Evolutionary conservation across 2,888 invertebrate genomes (phyloP), one percentile per base, ranked within the genome.

Genomic region (Ptilodon capucinus): DNA sequence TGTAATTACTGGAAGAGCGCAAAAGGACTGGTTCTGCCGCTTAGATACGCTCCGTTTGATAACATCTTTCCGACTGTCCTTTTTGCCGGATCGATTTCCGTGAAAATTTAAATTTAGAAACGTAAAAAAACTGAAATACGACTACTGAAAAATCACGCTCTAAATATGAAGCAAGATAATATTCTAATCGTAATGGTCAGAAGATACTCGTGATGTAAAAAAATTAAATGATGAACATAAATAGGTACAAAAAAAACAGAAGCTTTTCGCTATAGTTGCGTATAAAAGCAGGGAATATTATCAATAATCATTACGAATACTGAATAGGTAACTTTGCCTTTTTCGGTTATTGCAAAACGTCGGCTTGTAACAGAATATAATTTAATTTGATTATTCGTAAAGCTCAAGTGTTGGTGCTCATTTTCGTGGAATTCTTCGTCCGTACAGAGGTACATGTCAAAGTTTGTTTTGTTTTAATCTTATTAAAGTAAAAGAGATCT

Each of bases 21-120:
- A 58, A 64, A 64, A 61, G 64, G 60, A 59, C 57, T 54, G 55
- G 51, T 42, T 59, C 60, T 59, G 57, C n/a, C n/a, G n/a, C n/a
- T n/a, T n/a, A n/a, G n/a, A n/a, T 51, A 61, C 57, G 61, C 57
- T 71, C 55, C 58, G 51, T 56, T 64, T 67, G 62, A 70, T 65
- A 67, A 64, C 56, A 59, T 60, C 59, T 65, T 62, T 28, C n/a
- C 28, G n/a, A 28, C 2, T 28, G 28, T 28, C n/a, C 28, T 28
- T 28, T 28, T 3, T 11, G n/a, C n/a, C n/a, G 11, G 11, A 23
- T 11, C n/a, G 3, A 28, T 28, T n/a, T 28, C n/a, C 4, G 3
- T 28, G 11, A n/a, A 11, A 28, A 4, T 1, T 28, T 28, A n/a
- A n/a, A 3, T n/a, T n/a, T n/a, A n/a, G n/a, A n/a, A n/a, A n/a